phyloP scores from a whole-genome alignment of 2,888 invertebrate genomes.

The Mellilla xanthometata region DNA sequence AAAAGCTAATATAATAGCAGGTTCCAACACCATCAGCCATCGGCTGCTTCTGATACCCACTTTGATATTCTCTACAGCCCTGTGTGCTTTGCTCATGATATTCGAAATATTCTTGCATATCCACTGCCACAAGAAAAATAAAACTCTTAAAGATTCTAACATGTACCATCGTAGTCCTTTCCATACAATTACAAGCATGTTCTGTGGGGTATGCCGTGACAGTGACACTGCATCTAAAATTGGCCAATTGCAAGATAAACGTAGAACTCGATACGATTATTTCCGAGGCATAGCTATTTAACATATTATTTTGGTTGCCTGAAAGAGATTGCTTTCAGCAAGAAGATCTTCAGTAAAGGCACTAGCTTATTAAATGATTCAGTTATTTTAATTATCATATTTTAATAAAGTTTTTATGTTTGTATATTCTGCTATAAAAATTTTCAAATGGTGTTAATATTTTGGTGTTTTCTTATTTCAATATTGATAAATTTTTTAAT shows the following conservation, averaged over 20 bases:
- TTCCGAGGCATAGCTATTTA: constrained; percentile 56
- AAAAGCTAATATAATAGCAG: constrained; percentile 62
- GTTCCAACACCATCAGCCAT: constrained; percentile 64
- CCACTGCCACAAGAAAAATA: constrained; percentile 87
- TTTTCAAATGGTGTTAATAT: no score
- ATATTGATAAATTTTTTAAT: no score
- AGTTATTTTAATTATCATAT: no score
- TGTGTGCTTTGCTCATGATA: constrained; percentile 74
- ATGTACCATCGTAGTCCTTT: constrained; percentile 87
- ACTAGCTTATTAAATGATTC: no score
- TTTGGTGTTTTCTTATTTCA: no score
- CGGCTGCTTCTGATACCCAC: constrained; percentile 84
- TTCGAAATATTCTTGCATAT: constrained; percentile 85
- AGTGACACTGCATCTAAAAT: constrained; percentile 84
- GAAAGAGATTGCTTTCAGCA: no score
- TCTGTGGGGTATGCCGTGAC: constrained; percentile 86
- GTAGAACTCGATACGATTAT: constrained; percentile 69
- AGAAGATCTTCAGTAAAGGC: no score
- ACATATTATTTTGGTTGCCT: no score
- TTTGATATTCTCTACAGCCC: constrained; percentile 80
- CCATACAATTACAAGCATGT: constrained; percentile 85
- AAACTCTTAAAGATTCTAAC: constrained; percentile 76
- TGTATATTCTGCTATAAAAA: no score
- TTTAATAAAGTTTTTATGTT: no score
- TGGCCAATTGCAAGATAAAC: constrained; percentile 85